Percentiles rank a stretch among this genome's conserved stretches.
phyloP scores from a whole-genome alignment of 2,888 invertebrate genomes.

The Chydorus sphaericus region DNA sequence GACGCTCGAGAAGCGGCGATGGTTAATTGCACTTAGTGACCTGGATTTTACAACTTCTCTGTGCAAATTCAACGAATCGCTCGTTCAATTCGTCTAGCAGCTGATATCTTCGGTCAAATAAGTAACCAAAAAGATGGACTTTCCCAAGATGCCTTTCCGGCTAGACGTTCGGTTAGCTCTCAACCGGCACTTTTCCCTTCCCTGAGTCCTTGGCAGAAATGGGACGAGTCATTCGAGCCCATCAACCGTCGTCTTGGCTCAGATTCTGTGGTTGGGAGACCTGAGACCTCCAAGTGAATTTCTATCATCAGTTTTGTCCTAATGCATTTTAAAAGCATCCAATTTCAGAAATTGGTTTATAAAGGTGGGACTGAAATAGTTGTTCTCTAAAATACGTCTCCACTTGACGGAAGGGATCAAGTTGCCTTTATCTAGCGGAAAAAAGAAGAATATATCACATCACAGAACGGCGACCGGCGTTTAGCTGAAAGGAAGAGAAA shows the following conservation, averaged over 20 bases:
- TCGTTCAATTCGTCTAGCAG: neutral
- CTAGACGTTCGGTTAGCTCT: neutral
- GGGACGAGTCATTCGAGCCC: neutral
- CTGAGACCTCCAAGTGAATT: neutral
- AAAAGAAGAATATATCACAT: neutral
- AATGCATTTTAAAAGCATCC: too few relatives aligned
- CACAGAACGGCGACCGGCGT: neutral
- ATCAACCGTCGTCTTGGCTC: conserved; percentile 3
- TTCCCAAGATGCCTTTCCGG: neutral
- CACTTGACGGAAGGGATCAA: conserved; percentile 3
- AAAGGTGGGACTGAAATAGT: neutral
- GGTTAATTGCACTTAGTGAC: conserved; percentile 3
- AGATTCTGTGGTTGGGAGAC: conserved; percentile 2
- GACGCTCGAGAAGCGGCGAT: neutral
- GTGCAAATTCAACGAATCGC: neutral
- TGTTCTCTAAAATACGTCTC: neutral
- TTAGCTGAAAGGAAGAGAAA: neutral
- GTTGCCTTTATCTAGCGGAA: neutral
- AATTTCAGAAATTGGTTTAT: too few relatives aligned
- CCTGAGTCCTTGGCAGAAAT: conserved; percentile 11
- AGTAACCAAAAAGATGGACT: conserved; percentile 4
- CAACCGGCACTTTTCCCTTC: neutral
- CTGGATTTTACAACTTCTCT: conserved; percentile 4
- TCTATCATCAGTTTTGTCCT: too few relatives aligned
- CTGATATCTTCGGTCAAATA: neutral